Percentiles rank a stretch among this genome's conserved stretches.
Evolutionary conservation across 1,140 invertebrate species (phyloP).

Genomic region (Achatina immaculata): DNA sequence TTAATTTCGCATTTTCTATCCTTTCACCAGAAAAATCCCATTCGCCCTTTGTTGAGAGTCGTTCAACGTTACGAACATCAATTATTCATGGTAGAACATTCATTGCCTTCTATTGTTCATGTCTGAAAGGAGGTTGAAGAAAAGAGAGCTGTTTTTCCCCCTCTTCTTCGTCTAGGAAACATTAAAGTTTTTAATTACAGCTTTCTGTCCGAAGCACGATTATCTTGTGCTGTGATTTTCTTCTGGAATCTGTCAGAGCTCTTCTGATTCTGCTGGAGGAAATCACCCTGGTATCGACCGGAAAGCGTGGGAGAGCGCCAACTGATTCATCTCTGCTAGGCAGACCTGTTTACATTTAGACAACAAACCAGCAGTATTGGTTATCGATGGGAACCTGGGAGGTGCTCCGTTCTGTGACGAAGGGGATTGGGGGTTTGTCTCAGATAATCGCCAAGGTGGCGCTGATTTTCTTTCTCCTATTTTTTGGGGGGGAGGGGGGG

Average conservation of each 20-base stretch:
- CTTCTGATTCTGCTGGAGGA: neutral
- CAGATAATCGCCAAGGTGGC: slow-evolving; percentile 6
- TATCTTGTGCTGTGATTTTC: slow-evolving; percentile 17
- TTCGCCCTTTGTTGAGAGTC: neutral
- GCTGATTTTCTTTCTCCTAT: neutral
- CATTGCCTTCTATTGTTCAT: neutral
- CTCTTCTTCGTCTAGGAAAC: slow-evolving; percentile 20
- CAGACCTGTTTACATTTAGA: slow-evolving; percentile 19
- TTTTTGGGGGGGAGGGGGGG: neutral
- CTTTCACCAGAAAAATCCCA: neutral
- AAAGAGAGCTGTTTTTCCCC: slow-evolving; percentile 3
- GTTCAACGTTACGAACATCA: neutral
- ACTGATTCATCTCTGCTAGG: slow-evolving; percentile 18
- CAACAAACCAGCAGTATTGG: slow-evolving; percentile 21
- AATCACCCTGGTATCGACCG: slow-evolving; percentile 11
- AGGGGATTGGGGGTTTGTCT: too few relatives aligned
- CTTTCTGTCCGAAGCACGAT: slow-evolving; percentile 10
- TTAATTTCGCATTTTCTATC: neutral
- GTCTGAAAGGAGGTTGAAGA: neutral
- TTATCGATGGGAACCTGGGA: slow-evolving; percentile 29
- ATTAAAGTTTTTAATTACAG: slow-evolving; percentile 31
- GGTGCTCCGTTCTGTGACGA: slow-evolving; percentile 2
- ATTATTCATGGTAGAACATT: slow-evolving; percentile 13
- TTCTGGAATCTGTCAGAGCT: slow-evolving; percentile 15
- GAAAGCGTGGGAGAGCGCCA: slow-evolving; percentile 19